These are phyloP conservation scores for Spodoptera exigua DNA, from an alignment of 2,888 invertebrate genomes.

Conservation along the genomic window DNA sequence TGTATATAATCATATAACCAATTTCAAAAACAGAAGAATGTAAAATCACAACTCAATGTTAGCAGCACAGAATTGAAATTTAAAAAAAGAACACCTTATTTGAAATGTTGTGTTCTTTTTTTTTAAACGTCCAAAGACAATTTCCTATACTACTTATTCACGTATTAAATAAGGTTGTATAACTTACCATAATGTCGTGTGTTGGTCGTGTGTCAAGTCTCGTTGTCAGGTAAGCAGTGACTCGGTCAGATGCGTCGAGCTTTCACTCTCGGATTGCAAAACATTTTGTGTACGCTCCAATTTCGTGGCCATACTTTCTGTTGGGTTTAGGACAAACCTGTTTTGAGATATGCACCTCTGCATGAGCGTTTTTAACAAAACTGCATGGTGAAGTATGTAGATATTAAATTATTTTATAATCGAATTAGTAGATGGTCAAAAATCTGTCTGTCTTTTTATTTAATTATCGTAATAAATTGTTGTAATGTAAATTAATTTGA, in stretches of 20 bases:
- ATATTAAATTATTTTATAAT: too few species aligned
- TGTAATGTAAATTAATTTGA: too few species aligned
- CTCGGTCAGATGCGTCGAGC: slow-evolving; percentile 49
- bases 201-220: slow-evolving; percentile 71
- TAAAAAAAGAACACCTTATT: slow-evolving; percentile 1
- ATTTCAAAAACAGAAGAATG: too few species aligned
- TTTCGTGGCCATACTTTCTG: slow-evolving; percentile 34
- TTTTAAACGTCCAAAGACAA: slow-evolving; percentile 1
- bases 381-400: too few species aligned
- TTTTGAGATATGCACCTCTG: slow-evolving; percentile 2
- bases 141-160: neutral
- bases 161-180: slow-evolving; percentile 10
- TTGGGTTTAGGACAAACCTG: slow-evolving; percentile 22
- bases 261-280: slow-evolving; percentile 64
- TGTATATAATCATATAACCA: too few species aligned
- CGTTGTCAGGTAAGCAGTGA: slow-evolving; percentile 67
- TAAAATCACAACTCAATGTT: neutral
- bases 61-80: neutral
- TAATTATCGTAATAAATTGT: too few species aligned
- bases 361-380: too few species aligned
- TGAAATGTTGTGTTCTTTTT: neutral
- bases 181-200: slow-evolving; percentile 79
- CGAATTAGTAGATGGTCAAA: neutral
- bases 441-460: too few species aligned
- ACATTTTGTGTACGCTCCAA: slow-evolving; percentile 38